Percentiles rank a stretch among this genome's conserved stretches.
Evolutionary conservation across 2,888 invertebrate species (phyloP).

Genomic region (Drosophila seclusa): DNA sequence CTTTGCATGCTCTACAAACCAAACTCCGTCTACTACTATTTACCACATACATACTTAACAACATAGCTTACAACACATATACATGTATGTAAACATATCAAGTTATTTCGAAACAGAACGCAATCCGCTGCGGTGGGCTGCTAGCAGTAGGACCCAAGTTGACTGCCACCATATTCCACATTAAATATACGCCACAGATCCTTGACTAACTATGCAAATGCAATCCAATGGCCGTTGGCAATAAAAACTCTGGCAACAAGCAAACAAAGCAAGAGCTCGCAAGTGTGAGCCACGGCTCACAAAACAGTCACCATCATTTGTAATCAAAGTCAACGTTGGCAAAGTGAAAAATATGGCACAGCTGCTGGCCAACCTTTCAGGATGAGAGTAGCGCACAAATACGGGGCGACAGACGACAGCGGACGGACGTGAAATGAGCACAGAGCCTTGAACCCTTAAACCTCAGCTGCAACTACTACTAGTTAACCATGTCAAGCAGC

Average conservation of each 20-base stretch:
- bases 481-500: slow-evolving; percentile 60
- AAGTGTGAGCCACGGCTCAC: slow-evolving; percentile 28
- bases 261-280: slow-evolving; percentile 31
- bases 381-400: slow-evolving; percentile 24
- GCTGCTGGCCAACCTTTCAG: slow-evolving; percentile 51
- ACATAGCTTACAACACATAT: slow-evolving; percentile 1
- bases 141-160: slow-evolving; percentile 22
- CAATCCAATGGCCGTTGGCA: slow-evolving; percentile 59
- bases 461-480: slow-evolving; percentile 36
- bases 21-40: slow-evolving; percentile 19
- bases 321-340: slow-evolving; percentile 69
- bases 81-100: slow-evolving; percentile 2
- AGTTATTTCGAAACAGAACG: slow-evolving; percentile 41
- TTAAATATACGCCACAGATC: slow-evolving; percentile 49
- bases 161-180: slow-evolving; percentile 32
- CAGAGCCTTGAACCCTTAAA: slow-evolving; percentile 63
- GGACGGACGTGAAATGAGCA: slow-evolving; percentile 48
- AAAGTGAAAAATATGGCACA: slow-evolving; percentile 52
- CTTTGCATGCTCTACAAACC: slow-evolving; percentile 53
- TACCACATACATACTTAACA: slow-evolving; percentile 9
- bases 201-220: slow-evolving; percentile 68
- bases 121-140: slow-evolving; percentile 39
- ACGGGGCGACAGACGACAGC: slow-evolving; percentile 19
- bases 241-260: slow-evolving; percentile 44
- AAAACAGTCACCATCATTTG: slow-evolving; percentile 64